Conservation (phyloP, 1,140 invertebrate genomes). For the Adelges cooleyi region DNA sequence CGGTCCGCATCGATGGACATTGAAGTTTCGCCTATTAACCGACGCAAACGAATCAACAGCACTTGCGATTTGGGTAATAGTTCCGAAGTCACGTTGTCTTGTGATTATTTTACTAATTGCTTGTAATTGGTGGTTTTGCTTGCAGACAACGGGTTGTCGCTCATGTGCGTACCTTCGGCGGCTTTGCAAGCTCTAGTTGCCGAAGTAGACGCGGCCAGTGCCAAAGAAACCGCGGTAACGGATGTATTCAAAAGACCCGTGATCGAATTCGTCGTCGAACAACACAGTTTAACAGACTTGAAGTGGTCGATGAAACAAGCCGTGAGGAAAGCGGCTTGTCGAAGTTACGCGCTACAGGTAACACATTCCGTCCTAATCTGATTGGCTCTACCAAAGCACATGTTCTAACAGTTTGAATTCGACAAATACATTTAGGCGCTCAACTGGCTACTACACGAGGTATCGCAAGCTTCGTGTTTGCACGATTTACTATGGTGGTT, state of each 20-base stretch:
- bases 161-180: conserved; percentile 70
- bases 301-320: conserved; percentile 73
- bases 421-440: conserved; percentile 52
- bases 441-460: conserved; percentile 86
- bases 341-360: conserved; percentile 70
- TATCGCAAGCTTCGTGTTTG: conserved; percentile 77
- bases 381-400: too few species aligned
- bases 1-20: conserved; percentile 56
- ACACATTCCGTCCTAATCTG: neutral
- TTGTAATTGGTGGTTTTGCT: neutral
- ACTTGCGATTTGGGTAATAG: neutral
- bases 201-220: neutral
- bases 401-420: neutral
- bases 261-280: conserved; percentile 71
- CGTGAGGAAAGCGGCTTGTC: conserved; percentile 66
- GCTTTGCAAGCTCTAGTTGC: conserved; percentile 56
- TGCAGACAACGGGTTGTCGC: conserved; percentile 53
- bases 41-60: neutral
- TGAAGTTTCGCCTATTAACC: conserved; percentile 39
- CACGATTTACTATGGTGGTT: conserved; percentile 96
- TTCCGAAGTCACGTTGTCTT: neutral
- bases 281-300: conserved; percentile 69
- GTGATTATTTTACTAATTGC: neutral
- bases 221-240: neutral
- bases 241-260: conserved; percentile 49